Percentiles rank a stretch among this genome's conserved stretches.
These are phyloP conservation scores for Phylloscopus trochilus DNA, from an alignment of 2,113 vertebrate species.

Conservation along the genomic window DNA sequence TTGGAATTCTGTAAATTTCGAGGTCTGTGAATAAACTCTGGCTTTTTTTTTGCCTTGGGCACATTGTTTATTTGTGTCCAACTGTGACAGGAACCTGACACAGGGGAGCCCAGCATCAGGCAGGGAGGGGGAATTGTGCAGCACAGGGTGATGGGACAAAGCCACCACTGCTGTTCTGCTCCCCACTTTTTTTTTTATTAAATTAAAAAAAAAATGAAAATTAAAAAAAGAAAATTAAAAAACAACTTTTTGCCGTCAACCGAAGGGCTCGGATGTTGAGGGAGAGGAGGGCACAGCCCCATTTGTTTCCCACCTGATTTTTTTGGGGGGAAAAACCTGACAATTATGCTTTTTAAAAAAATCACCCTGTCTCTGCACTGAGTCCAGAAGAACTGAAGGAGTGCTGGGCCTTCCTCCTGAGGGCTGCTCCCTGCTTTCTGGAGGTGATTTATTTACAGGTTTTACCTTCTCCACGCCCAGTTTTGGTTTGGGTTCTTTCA, in stretches of 20 bases:
- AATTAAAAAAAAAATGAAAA: too few species aligned
- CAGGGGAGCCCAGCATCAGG: accelerated
- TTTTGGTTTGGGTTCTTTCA: neutral
- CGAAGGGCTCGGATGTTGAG: neutral
- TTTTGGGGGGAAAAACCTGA: accelerated
- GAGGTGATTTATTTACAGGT: neutral
- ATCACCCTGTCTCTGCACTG: accelerated
- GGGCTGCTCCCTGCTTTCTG: neutral
- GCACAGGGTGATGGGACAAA: neutral
- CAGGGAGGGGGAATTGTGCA: neutral
- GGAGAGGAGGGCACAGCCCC: neutral
- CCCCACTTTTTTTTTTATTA: too few species aligned
- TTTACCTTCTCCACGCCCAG: neutral
- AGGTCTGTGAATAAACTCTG: too few species aligned
- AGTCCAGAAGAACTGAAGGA: neutral
- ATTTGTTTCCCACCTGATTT: neutral
- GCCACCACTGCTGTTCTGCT: neutral
- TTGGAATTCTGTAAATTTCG: too few species aligned
- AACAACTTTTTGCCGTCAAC: neutral
- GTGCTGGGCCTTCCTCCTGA: accelerated
- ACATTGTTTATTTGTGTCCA: too few species aligned
- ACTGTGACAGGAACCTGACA: too few species aligned
- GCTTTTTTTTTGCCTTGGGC: too few species aligned
- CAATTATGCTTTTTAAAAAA: neutral
- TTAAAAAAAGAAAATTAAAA: too few species aligned